A percentile compares a stretch with the other conserved stretches of the same genome.
These are phyloP conservation scores for Pyxicephalus adspersus DNA, from an alignment of 2,113 vertebrate genomes.

Conservation along the genomic window DNA sequence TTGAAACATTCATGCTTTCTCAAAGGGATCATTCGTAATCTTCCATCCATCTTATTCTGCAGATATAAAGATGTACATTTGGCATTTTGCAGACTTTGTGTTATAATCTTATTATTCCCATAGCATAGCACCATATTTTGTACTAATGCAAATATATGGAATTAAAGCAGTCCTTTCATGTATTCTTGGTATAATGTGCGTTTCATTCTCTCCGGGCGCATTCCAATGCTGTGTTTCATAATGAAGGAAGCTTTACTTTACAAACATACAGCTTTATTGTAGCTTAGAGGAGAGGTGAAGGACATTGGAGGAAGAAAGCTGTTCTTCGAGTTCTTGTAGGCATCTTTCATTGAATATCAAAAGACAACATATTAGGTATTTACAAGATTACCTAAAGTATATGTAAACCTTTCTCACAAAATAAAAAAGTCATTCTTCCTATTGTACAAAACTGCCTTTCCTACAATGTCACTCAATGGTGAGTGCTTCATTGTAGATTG, in stretches of 20 bases:
- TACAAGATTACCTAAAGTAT: no score
- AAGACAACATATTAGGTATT: no score
- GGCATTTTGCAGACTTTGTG: neutral
- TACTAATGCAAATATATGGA: conserved; percentile 12
- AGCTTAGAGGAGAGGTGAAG: conserved; percentile 10
- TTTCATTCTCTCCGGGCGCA: neutral
- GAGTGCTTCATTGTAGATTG: no score
- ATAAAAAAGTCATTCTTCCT: no score
- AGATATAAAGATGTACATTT: neutral
- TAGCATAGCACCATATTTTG: neutral
- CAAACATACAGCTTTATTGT: neutral
- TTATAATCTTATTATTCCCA: conserved; percentile 16
- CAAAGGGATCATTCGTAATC: neutral
- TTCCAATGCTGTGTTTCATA: neutral
- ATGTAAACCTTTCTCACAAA: no score
- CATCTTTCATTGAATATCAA: no score
- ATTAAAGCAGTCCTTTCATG: neutral
- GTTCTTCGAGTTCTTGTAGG: no score
- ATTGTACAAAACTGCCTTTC: no score
- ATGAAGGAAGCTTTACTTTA: neutral
- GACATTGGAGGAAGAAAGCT: neutral
- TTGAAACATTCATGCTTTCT: neutral
- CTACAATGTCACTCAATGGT: no score
- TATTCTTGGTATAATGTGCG: neutral
- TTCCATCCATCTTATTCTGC: neutral